Conservation (phyloP, 2,888 invertebrate genomes). For the Caenorhabditis becei region DNA sequence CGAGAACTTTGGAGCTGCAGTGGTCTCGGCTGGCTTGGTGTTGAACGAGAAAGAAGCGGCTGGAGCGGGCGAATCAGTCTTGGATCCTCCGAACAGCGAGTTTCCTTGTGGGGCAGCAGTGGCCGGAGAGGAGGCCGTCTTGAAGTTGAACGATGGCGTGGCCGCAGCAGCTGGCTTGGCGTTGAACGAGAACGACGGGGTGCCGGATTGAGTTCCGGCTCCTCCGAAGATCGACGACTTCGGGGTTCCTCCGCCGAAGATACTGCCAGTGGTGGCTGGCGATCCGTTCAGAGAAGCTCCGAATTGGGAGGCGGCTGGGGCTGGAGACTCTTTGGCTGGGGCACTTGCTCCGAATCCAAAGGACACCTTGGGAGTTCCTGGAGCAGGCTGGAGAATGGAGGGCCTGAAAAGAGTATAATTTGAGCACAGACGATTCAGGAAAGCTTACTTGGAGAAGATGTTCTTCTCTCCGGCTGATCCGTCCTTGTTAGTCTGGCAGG, state of each 20-base stretch:
- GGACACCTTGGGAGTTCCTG: constrained; percentile 60
- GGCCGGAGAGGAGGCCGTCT: constrained; percentile 30
- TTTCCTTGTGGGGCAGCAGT: constrained; percentile 15
- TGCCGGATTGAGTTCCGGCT: background rate
- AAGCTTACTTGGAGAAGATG: constrained; percentile 56
- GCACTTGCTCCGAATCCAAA: constrained; percentile 61
- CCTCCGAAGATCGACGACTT: constrained; percentile 29
- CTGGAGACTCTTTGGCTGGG: constrained; percentile 55
- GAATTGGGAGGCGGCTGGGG: constrained; percentile 36
- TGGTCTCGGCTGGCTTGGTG: constrained; percentile 12
- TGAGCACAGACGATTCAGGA: too few relatives aligned
- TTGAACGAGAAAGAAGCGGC: constrained; percentile 44
- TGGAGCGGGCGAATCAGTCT: constrained; percentile 27
- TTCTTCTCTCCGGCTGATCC: constrained; percentile 50
- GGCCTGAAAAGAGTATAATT: too few relatives aligned
- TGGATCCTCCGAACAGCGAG: constrained; percentile 33
- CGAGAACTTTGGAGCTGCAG: constrained; percentile 33
- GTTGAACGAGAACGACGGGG: constrained; percentile 38
- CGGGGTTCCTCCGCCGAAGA: constrained; percentile 57
- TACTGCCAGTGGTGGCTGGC: constrained; percentile 34
- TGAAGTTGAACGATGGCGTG: constrained; percentile 54
- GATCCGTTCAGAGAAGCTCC: constrained; percentile 50
- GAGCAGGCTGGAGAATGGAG: constrained; percentile 47
- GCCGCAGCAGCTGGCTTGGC: constrained; percentile 19
- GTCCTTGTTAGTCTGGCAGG: constrained; percentile 69